A percentile compares a stretch with the other conserved stretches of the same genome.
phyloP scores from a whole-genome alignment of 2,797 vertebrate genomes.

The Poecilia wingei region DNA sequence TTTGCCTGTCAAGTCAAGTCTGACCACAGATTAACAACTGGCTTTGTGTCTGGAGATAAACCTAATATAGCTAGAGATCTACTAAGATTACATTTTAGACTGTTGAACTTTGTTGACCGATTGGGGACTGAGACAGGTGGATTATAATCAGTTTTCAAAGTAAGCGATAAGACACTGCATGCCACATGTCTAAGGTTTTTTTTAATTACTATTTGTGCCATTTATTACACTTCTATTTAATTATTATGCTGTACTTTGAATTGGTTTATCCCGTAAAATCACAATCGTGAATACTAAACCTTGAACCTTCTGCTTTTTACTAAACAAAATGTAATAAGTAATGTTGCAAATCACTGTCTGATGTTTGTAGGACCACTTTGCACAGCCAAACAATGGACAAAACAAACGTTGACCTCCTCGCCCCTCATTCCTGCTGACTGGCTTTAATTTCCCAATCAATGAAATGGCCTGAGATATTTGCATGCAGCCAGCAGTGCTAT shows the following conservation, averaged over 20 bases:
- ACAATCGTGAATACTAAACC: background rate
- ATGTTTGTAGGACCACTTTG: constrained; percentile 8
- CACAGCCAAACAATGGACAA: constrained; percentile 26
- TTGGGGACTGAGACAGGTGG: background rate
- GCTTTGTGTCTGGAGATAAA: background rate
- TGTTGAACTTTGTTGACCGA: background rate
- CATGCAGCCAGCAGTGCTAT: constrained; percentile 52
- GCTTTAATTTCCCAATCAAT: constrained; percentile 69
- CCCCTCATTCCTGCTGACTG: constrained; percentile 61
- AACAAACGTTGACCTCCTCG: constrained; percentile 32
- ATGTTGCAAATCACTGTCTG: background rate
- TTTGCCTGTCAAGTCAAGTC: background rate
- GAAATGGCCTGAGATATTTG: constrained; percentile 65
- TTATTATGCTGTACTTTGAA: background rate
- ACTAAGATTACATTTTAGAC: no score
- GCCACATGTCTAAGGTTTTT: background rate
- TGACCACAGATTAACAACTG: background rate
- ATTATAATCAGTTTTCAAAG: no score
- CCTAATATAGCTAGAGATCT: no score
- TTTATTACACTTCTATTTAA: background rate
- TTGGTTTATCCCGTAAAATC: background rate
- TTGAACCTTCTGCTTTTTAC: background rate
- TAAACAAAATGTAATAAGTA: background rate
- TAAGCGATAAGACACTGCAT: background rate
- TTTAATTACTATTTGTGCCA: background rate